A percentile compares a stretch with the other conserved stretches of the same genome.
These are phyloP conservation scores for Caenorhabditis inopinata DNA, from an alignment of 1,140 invertebrate species.

Conservation along the genomic window DNA sequence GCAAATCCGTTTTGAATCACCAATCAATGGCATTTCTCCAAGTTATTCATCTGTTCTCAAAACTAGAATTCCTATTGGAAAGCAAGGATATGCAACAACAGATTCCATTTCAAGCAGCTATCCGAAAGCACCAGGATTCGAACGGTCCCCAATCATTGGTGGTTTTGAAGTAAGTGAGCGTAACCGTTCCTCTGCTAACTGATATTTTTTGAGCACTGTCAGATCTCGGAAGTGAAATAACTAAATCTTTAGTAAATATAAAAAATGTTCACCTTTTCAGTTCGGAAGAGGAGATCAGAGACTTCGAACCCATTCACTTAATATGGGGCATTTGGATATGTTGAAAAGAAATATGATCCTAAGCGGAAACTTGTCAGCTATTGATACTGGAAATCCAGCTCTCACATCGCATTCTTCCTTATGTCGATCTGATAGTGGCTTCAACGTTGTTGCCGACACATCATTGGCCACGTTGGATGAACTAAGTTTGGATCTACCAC, in stretches of 20 bases:
- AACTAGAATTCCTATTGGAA: not conserved
- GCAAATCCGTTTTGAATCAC: constrained; percentile 3
- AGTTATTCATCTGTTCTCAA: not conserved
- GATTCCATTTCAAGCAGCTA: constrained; percentile 38
- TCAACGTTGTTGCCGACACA: constrained; percentile 28
- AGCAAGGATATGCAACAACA: constrained; percentile 1
- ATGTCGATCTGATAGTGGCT: constrained; percentile 43
- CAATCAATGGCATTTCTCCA: not conserved
- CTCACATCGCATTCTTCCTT: constrained; percentile 38
- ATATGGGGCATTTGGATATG: constrained; percentile 46
- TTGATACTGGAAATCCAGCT: constrained; percentile 29
- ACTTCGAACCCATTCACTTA: constrained; percentile 41
- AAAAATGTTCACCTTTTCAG: not conserved
- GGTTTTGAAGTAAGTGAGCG: constrained; percentile 30
- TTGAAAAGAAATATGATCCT: constrained; percentile 3
- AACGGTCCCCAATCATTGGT: constrained; percentile 28
- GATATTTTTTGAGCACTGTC: too few relatives aligned
- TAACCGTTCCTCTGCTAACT: too few relatives aligned
- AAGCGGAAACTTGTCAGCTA: not conserved
- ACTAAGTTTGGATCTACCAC: constrained; percentile 35
- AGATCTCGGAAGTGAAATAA: too few relatives aligned
- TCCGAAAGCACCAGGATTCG: constrained; percentile 45
- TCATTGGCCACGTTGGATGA: constrained; percentile 38
- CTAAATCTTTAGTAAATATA: not conserved
- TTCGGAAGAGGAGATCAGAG: constrained; percentile 31